A percentile compares a stretch with the other conserved stretches of the same genome.
Conservation (phyloP, 2,113 vertebrate species). For the Eptesicus fuscus region DNA sequence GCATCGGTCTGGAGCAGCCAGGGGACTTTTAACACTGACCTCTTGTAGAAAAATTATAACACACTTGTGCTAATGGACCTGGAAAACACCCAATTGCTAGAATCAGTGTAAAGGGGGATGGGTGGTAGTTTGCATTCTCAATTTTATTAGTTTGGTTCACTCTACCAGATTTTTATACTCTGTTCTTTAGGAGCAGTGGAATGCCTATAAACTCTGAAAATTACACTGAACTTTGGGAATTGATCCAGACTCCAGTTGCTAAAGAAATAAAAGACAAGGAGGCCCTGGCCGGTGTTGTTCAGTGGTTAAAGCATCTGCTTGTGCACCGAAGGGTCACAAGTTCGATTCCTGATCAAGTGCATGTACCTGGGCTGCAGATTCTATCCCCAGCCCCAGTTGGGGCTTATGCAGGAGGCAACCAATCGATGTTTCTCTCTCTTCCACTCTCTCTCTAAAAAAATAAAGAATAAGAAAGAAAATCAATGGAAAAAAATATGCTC, state of each 20-base stretch:
- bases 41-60: constrained; percentile 57
- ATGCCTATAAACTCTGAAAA: constrained; percentile 53
- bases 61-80: constrained; percentile 55
- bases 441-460: no score
- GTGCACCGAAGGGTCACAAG: no score
- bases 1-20: constrained; percentile 40
- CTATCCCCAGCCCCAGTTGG: no score
- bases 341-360: no score
- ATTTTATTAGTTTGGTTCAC: constrained; percentile 72
- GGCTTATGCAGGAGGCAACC: no score
- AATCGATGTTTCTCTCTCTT: no score
- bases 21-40: constrained; percentile 59
- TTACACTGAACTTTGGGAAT: constrained; percentile 69
- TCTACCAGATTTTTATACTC: constrained; percentile 68
- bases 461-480: no score
- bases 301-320: no score
- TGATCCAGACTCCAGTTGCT: constrained; percentile 47
- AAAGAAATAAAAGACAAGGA: constrained; percentile 7
- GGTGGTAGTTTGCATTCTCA: constrained; percentile 53
- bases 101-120: background rate
- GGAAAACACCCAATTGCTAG: constrained; percentile 59
- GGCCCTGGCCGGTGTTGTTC: no score
- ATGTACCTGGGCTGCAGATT: no score
- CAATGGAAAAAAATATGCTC: no score
- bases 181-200: constrained; percentile 47